Conservation (phyloP, 2,113 vertebrate genomes). For the Hippocampus abdominalis region DNA sequence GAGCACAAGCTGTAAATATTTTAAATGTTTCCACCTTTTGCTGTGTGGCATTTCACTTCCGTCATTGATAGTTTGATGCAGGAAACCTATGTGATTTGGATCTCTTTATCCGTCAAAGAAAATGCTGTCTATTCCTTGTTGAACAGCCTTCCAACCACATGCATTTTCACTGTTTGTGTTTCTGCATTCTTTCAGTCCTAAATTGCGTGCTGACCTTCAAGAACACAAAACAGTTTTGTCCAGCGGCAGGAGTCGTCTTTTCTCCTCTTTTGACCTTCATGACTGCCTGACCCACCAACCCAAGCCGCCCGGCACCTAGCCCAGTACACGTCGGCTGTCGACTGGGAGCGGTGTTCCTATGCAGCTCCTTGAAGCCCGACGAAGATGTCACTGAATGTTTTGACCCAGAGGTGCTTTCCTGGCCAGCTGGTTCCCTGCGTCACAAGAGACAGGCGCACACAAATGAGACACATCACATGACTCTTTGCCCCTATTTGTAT, state of each 20-base stretch:
- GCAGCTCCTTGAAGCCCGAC: constrained; percentile 11
- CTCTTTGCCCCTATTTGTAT: constrained; percentile 22
- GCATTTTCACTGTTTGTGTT: constrained; percentile 37
- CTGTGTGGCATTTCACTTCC: neutral
- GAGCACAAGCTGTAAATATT: no score
- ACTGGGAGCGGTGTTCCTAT: constrained; percentile 22
- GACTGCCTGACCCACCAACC: constrained; percentile 80
- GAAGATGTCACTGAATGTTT: constrained; percentile 40
- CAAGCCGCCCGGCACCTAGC: constrained; percentile 76
- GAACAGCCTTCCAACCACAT: neutral
- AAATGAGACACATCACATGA: constrained; percentile 21
- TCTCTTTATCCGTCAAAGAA: neutral
- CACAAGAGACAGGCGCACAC: constrained; percentile 29
- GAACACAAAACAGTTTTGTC: constrained; percentile 76
- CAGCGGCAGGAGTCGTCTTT: constrained; percentile 59
- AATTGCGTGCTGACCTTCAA: constrained; percentile 68
- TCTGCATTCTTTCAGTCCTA: constrained; percentile 78
- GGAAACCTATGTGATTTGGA: neutral
- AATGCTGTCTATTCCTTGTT: neutral
- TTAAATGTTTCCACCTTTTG: neutral
- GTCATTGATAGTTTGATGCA: neutral
- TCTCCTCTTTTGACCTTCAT: constrained; percentile 83
- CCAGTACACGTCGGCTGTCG: constrained; percentile 19
- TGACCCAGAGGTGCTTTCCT: constrained; percentile 10
- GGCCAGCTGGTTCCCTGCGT: constrained; percentile 38